A percentile compares a stretch with the other conserved stretches of the same genome.
Evolutionary conservation across 2,113 vertebrate species (phyloP).

Genomic region (Talpa occidentalis): DNA sequence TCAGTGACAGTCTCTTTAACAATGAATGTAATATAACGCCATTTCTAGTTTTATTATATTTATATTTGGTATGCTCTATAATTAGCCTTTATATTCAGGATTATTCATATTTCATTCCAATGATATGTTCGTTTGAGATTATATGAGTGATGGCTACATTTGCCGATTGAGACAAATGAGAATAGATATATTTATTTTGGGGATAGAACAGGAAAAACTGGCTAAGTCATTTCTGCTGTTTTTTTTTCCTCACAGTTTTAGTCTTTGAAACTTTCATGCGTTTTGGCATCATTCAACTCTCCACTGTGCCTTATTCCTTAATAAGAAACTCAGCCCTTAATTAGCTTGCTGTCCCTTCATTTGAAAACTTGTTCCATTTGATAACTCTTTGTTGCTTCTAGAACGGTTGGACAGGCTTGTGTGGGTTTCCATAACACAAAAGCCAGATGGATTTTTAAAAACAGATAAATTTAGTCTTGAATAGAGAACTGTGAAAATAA

Average conservation of each 20-base stretch:
- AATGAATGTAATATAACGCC: constrained; percentile 17
- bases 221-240: constrained; percentile 54
- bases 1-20: constrained; percentile 28
- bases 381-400: constrained; percentile 78
- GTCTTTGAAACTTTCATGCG: constrained; percentile 63
- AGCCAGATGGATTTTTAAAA: constrained; percentile 82
- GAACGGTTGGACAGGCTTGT: constrained; percentile 67
- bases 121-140: constrained; percentile 59
- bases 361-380: constrained; percentile 71
- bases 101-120: constrained; percentile 68
- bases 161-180: constrained; percentile 59
- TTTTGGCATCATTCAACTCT: constrained; percentile 68
- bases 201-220: constrained; percentile 55
- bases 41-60: constrained; percentile 48
- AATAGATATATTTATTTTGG: constrained; percentile 64
- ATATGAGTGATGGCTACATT: constrained; percentile 65
- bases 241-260: constrained; percentile 41
- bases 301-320: constrained; percentile 63
- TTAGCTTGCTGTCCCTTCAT: constrained; percentile 79
- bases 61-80: constrained; percentile 24
- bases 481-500: constrained; percentile 67
- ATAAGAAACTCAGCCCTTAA: constrained; percentile 82
- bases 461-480: constrained; percentile 80
- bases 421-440: constrained; percentile 81
- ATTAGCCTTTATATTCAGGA: constrained; percentile 49